Conservation (phyloP, 2,113 vertebrate species). For the Dunckerocampus dactyliophorus region DNA sequence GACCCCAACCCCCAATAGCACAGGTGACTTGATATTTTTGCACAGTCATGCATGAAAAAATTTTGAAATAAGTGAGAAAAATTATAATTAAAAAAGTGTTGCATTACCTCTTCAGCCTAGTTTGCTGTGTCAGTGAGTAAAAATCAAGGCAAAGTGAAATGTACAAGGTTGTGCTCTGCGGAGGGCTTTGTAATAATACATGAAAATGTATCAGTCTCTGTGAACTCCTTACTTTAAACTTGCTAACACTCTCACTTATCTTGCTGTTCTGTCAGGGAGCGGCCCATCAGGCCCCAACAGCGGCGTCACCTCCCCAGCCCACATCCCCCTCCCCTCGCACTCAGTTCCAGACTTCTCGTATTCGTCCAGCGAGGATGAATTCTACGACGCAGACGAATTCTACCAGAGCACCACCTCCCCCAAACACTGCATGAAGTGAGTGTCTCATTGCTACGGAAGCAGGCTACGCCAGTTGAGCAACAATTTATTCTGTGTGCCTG, state of each 20-base stretch:
- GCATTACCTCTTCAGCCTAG: too few species aligned
- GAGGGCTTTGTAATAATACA: slow-evolving; percentile 21
- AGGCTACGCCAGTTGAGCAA: background rate
- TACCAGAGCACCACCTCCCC: slow-evolving; percentile 92
- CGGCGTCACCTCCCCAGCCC: slow-evolving; percentile 87
- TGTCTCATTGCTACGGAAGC: background rate
- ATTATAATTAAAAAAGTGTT: background rate
- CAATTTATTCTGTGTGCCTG: background rate
- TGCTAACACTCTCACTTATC: background rate
- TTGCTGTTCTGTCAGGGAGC: slow-evolving; percentile 73
- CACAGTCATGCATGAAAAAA: background rate
- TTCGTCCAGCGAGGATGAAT: slow-evolving; percentile 98
- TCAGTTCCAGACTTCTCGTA: slow-evolving; percentile 98
- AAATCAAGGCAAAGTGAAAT: too few species aligned
- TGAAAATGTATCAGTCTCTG: background rate
- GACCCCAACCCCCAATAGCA: slow-evolving; percentile 97
- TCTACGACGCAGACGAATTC: slow-evolving; percentile 97
- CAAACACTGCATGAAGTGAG: slow-evolving; percentile 87
- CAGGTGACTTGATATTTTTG: slow-evolving; percentile 73
- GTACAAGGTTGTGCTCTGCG: slow-evolving; percentile 40
- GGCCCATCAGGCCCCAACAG: slow-evolving; percentile 92
- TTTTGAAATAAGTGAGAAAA: background rate
- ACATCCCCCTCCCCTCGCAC: slow-evolving; percentile 89
- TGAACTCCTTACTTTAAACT: background rate
- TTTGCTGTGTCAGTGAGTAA: slow-evolving; percentile 52